Conservation (phyloP, 2,888 invertebrate species). For the Eumerus sabulonum region DNA sequence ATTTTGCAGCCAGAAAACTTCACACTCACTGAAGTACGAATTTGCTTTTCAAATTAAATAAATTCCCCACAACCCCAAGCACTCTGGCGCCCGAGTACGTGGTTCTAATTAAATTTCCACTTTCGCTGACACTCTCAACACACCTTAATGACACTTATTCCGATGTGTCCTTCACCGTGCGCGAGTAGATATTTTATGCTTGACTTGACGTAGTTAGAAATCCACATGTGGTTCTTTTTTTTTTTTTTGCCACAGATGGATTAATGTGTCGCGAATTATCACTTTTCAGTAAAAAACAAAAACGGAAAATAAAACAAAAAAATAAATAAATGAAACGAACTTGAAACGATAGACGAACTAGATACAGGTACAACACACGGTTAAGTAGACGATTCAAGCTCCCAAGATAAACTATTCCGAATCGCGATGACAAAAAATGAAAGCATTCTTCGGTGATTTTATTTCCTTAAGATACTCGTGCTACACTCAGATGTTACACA, state of each 20-base stretch:
- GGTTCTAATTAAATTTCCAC: slow-evolving; percentile 44
- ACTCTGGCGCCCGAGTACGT: neutral
- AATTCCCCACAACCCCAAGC: slow-evolving; percentile 32
- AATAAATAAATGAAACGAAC: no score
- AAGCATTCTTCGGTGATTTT: slow-evolving; percentile 41
- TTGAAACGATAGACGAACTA: no score
- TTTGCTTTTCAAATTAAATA: slow-evolving; percentile 25
- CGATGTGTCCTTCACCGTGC: slow-evolving; percentile 14
- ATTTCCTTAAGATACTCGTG: slow-evolving; percentile 23
- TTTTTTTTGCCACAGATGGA: slow-evolving; percentile 18
- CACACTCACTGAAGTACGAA: neutral
- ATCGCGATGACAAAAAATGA: slow-evolving; percentile 33
- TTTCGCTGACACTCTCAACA: slow-evolving; percentile 32
- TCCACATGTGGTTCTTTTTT: no score
- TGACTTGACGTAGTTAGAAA: no score
- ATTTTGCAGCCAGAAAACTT: slow-evolving; percentile 2
- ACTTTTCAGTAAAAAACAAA: no score
- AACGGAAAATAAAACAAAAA: no score
- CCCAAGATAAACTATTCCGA: slow-evolving; percentile 38
- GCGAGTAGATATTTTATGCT: neutral
- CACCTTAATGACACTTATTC: slow-evolving; percentile 21
- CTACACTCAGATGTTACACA: slow-evolving; percentile 63
- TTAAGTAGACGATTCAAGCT: slow-evolving; percentile 9
- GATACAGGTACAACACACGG: neutral
- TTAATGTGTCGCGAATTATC: neutral